Conservation (phyloP, 2,113 vertebrate genomes). For the Muntiacus muntjak region DNA sequence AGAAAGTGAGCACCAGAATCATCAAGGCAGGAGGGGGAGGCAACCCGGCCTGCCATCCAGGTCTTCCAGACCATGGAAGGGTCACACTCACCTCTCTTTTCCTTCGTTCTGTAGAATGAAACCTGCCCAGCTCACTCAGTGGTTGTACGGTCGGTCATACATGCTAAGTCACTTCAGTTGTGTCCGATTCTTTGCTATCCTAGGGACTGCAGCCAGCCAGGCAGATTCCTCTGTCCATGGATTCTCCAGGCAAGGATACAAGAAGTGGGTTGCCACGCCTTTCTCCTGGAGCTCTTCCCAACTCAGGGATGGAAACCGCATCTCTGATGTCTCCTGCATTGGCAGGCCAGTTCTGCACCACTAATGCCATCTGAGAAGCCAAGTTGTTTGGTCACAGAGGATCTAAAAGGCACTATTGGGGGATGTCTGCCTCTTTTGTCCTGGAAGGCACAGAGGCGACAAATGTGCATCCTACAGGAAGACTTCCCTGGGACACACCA, state of each 20-base stretch:
- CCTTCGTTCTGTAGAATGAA: neutral
- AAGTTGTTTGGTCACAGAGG: neutral
- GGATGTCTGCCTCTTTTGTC: neutral
- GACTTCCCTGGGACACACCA: neutral
- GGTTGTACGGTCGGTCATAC: neutral
- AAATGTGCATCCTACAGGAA: neutral
- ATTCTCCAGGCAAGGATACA: neutral
- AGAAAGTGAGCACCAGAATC: neutral
- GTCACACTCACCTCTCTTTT: neutral
- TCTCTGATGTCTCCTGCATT: neutral
- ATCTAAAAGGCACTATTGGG: neutral
- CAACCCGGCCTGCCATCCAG: fast-evolving
- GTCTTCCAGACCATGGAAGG: fast-evolving
- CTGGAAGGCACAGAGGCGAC: neutral
- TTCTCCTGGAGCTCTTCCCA: neutral
- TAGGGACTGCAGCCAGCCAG: neutral
- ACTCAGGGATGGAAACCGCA: neutral
- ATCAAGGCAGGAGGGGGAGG: neutral
- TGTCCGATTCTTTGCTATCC: neutral
- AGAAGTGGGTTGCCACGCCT: neutral
- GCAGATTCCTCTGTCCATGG: neutral
- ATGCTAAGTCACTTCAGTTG: neutral
- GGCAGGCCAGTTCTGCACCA: neutral
- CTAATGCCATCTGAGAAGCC: neutral
- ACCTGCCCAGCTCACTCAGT: neutral